Conservation (phyloP, 2,797 vertebrate species). For the Platyrinchus mystaceus region DNA sequence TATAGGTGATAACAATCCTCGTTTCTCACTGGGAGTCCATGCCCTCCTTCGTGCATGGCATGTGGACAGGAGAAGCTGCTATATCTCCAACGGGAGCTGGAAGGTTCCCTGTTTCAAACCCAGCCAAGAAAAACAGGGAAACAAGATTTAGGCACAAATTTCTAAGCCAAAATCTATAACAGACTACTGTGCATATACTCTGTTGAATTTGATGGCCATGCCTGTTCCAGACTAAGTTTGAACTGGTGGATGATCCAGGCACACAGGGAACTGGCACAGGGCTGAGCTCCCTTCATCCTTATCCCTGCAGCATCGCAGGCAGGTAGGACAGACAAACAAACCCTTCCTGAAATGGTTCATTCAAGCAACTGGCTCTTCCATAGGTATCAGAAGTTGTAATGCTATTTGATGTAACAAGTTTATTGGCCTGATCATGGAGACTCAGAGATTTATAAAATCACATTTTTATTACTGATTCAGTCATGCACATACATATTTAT, state of each 20-base stretch:
- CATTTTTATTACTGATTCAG: not conserved
- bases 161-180: not conserved
- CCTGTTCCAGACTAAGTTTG: not conserved
- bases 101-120: not conserved
- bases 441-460: constrained; percentile 6
- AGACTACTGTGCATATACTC: not conserved
- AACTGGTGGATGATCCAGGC: not conserved
- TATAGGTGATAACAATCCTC: not conserved
- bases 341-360: not conserved
- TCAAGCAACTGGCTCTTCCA: not conserved
- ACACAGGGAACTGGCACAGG: not conserved
- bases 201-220: not conserved
- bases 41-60: rapidly evolving
- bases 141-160: not conserved
- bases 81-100: rapidly evolving
- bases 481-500: constrained; percentile 16
- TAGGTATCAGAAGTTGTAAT: not conserved
- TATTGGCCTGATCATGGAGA: not conserved
- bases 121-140: not conserved
- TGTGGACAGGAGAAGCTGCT: not conserved
- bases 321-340: not conserved
- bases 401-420: not conserved
- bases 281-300: not conserved
- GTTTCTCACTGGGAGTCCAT: not conserved
- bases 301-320: not conserved